phyloP scores from a whole-genome alignment of 2,888 invertebrate genomes.

The Pyrgus malvae region DNA sequence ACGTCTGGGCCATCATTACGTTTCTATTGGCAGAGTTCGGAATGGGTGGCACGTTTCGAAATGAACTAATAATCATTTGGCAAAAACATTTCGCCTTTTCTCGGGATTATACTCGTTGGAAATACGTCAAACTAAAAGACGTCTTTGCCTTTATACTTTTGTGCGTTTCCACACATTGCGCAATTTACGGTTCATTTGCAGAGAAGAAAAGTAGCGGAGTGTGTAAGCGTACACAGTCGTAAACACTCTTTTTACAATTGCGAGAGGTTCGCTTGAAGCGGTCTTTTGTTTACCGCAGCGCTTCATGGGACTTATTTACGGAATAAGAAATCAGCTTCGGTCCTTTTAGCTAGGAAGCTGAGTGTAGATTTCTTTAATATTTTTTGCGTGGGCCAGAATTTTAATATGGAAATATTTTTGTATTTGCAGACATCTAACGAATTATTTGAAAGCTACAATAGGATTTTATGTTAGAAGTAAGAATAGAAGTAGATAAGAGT shows the following conservation, averaged over 20 bases:
- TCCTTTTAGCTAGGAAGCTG: too few relatives aligned
- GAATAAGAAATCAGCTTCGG: conserved; percentile 27
- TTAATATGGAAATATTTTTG: too few relatives aligned
- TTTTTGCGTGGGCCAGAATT: too few relatives aligned
- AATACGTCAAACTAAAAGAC: conserved; percentile 1
- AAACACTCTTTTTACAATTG: conserved; percentile 21
- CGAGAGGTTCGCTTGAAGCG: conserved; percentile 13
- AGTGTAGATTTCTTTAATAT: too few relatives aligned
- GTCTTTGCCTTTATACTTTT: background rate
- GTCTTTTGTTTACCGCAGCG: conserved; percentile 18
- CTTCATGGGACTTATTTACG: conserved; percentile 25
- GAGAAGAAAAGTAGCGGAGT: conserved; percentile 14
- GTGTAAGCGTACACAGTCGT: conserved; percentile 7
- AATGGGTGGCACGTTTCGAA: conserved; percentile 24
- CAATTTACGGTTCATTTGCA: conserved; percentile 18
- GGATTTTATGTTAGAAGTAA: too few relatives aligned
- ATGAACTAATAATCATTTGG: conserved; percentile 25
- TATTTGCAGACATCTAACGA: too few relatives aligned
- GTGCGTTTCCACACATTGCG: conserved; percentile 4
- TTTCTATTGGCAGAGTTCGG: conserved; percentile 27
- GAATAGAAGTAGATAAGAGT: too few relatives aligned
- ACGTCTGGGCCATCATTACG: conserved; percentile 26
- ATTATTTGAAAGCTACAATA: too few relatives aligned
- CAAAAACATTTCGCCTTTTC: conserved; percentile 14
- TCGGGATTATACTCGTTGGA: background rate